phyloP scores from a whole-genome alignment of 2,888 invertebrate genomes.

The Eudemis profundana region DNA sequence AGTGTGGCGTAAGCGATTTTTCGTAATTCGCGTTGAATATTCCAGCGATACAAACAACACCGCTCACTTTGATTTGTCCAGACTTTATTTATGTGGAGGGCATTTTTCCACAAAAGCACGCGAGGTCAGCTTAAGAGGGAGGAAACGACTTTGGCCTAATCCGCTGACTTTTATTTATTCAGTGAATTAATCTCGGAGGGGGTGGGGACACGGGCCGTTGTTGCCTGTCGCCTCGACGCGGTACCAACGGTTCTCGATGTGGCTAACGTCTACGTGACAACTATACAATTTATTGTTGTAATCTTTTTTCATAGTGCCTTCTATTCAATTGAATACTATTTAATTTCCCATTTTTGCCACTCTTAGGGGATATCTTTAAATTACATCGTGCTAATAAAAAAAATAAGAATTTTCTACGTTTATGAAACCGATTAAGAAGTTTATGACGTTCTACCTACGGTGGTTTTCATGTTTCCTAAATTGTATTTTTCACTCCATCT shows the following conservation, averaged over 20 bases:
- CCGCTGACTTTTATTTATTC: conserved; percentile 86
- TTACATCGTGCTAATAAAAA: too few species aligned
- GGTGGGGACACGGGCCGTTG: conserved; percentile 75
- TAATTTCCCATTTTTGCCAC: too few species aligned
- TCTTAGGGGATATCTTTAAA: too few species aligned
- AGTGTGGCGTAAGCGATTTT: not conserved
- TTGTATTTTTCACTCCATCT: too few species aligned
- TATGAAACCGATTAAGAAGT: too few species aligned
- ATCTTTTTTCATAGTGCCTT: too few species aligned
- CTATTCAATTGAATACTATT: too few species aligned
- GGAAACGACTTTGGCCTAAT: conserved; percentile 84
- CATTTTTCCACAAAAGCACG: conserved; percentile 83
- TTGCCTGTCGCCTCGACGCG: conserved; percentile 68
- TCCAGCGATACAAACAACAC: conserved; percentile 51
- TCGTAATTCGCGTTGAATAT: not conserved
- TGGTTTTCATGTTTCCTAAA: too few species aligned
- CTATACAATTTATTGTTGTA: conserved; percentile 65
- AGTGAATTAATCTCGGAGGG: conserved; percentile 82
- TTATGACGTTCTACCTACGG: too few species aligned
- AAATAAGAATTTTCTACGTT: too few species aligned
- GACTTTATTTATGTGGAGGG: conserved; percentile 79
- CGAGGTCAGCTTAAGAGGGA: conserved; percentile 84
- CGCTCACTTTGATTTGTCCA: conserved; percentile 75
- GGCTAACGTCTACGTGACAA: conserved; percentile 70
- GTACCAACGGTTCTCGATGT: conserved; percentile 71